Percentiles rank a stretch among this genome's conserved stretches.
Evolutionary conservation across 2,888 invertebrate species (phyloP).

Genomic region (Drosophila kuntzei): DNA sequence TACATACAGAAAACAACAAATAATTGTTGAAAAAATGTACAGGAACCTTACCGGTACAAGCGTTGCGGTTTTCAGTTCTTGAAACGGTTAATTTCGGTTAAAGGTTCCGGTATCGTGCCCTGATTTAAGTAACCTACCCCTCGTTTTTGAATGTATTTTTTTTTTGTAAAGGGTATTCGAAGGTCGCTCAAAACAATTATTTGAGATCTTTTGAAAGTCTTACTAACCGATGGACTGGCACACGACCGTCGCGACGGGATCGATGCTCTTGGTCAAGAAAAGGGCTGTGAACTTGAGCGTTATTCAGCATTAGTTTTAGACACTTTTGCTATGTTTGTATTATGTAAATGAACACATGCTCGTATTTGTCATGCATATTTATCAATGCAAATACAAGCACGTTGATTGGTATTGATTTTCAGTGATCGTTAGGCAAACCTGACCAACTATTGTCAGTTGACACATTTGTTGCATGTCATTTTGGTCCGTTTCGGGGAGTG

Average conservation of each 20-base stretch:
- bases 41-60: no score
- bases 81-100: no score
- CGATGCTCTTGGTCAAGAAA: constrained; percentile 52
- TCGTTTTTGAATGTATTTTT: no score
- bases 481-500: constrained; percentile 12
- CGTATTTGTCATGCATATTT: constrained; percentile 43
- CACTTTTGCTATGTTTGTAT: constrained; percentile 8
- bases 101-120: no score
- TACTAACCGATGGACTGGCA: constrained; percentile 28
- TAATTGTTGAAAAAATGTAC: no score
- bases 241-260: constrained; percentile 17
- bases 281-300: constrained; percentile 64
- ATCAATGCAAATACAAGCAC: constrained; percentile 46
- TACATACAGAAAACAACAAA: no score
- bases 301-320: constrained; percentile 13
- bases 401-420: constrained; percentile 51
- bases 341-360: constrained; percentile 19
- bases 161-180: constrained; percentile 7
- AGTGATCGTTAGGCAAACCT: constrained; percentile 48
- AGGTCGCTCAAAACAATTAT: background rate
- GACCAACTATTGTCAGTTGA: constrained; percentile 27
- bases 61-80: no score
- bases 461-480: constrained; percentile 46
- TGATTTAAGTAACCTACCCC: no score
- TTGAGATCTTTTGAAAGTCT: constrained; percentile 4